Base-by-base conservation (phyloP, 2,113 vertebrate genomes). In the Malurus elegans region DNA sequence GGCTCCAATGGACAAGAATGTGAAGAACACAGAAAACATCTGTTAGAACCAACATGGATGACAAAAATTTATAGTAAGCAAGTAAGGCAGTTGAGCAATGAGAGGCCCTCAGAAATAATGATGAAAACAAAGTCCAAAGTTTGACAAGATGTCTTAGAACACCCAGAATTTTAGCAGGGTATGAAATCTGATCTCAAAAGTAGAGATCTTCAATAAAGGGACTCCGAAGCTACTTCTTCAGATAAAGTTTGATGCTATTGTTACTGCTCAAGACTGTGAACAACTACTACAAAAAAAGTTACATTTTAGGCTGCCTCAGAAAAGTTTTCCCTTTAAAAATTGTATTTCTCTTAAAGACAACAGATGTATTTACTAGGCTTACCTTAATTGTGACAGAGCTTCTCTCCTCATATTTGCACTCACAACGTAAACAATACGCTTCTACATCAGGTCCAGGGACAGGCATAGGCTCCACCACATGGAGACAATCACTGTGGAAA, bases 351-450 rank as follows among this genome's bases (percentile, higher is more conserved):
- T 79, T 50, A 54, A 95, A 80, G 62, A 47, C n/a, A 31, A 26
- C 1, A 73, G 24, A 32, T 5, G 12, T 19, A n/a, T 71, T 62
- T 56, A 80, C 38, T 60, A 54, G 8, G 48, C 93, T 92, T 96
- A 99, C 99, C 98, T 99, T 99, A 93, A 99, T 99, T 5, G 99
- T 99, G 89, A 98, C 98, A 18, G 99, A 99, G 95, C 99, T 99
- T 95, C 99, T 99, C 96, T 99, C 99, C 93, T 99, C 99, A 66
- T 99, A 99, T 97, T 99, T 99, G 98, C 99, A 99, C 83, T 99
- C 99, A 90, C 99, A 99, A 31, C 99, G 99, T 88, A 99, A 98
- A 97, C 99, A 99, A 91, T 99, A 99, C 0, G 99, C 99, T 96
- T 99, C 99, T 93, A 99, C 99, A 21, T 99, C 99, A 36, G 98